These are phyloP conservation scores for Acheta domesticus DNA, from an alignment of 2,888 invertebrate species.

Conservation along the genomic window DNA sequence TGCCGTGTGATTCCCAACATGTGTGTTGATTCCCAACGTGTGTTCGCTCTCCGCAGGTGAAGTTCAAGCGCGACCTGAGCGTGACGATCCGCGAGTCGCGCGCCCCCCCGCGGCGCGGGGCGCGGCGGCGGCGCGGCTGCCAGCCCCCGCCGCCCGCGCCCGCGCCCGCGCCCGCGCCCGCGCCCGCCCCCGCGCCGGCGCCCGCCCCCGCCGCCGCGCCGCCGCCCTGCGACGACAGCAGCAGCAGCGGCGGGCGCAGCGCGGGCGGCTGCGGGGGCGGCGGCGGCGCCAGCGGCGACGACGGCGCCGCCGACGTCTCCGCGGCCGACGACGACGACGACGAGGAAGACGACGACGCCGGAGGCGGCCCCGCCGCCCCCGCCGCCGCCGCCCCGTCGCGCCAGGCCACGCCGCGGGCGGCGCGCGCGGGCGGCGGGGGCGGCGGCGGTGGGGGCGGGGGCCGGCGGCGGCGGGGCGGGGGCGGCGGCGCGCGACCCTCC, in stretches of 20 bases:
- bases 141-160: slow-evolving; percentile 19
- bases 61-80: slow-evolving; percentile 42
- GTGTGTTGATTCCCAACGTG: too few relatives aligned
- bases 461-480: slow-evolving; percentile 33
- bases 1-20: too few relatives aligned
- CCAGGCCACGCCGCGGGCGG: slow-evolving; percentile 23
- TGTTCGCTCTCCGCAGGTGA: slow-evolving; percentile 19
- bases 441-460: slow-evolving; percentile 44
- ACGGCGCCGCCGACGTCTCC: slow-evolving; percentile 46
- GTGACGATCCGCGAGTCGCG: slow-evolving; percentile 49
- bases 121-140: slow-evolving; percentile 42
- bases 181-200: background rate
- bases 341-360: too few relatives aligned
- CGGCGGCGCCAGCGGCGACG: slow-evolving; percentile 43
- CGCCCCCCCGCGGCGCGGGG: background rate
- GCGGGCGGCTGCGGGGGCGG: slow-evolving; percentile 42
- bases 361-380: too few relatives aligned
- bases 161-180: slow-evolving; percentile 21
- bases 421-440: slow-evolving; percentile 35
- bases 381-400: too few relatives aligned
- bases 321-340: slow-evolving; percentile 45
- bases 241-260: slow-evolving; percentile 44
- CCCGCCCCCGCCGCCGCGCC: background rate
- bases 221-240: slow-evolving; percentile 43
- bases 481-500: too few relatives aligned